Conservation (phyloP, 2,888 invertebrate genomes). For the Ectemnius cavifrons region DNA sequence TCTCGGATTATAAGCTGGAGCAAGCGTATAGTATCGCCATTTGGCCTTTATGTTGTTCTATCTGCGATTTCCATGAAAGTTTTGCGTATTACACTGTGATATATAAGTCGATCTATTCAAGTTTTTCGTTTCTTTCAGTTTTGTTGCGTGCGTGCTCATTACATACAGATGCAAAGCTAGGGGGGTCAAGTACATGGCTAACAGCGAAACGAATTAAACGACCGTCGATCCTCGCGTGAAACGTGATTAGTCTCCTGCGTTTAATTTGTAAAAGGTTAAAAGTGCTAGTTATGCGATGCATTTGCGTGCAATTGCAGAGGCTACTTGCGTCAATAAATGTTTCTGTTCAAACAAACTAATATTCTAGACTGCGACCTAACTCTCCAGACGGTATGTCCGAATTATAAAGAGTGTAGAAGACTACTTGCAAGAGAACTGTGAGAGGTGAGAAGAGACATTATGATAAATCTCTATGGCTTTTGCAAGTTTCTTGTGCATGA, state of each 20-base stretch:
- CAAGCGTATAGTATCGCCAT: constrained; percentile 66
- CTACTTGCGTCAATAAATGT: constrained; percentile 49
- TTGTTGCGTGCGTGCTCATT: constrained; percentile 25
- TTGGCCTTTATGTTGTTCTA: constrained; percentile 74
- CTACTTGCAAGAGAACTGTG: background rate
- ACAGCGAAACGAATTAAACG: background rate
- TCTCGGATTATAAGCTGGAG: constrained; percentile 45
- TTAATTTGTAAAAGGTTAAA: constrained; percentile 48
- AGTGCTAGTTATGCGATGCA: constrained; percentile 39
- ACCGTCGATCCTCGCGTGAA: constrained; percentile 24
- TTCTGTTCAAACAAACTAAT: constrained; percentile 39
- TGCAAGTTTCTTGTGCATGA: constrained; percentile 7
- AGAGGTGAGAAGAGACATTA: background rate
- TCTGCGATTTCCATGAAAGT: constrained; percentile 72
- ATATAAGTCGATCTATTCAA: constrained; percentile 73
- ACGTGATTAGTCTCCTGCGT: constrained; percentile 42
- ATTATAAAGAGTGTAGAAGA: constrained; percentile 4
- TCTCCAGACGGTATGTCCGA: constrained; percentile 29
- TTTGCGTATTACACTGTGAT: constrained; percentile 75
- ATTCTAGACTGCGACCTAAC: constrained; percentile 35
- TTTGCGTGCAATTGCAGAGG: constrained; percentile 39
- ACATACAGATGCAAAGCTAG: background rate
- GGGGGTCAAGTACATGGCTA: background rate
- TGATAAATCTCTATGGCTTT: background rate
- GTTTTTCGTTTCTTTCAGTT: constrained; percentile 55